A percentile compares a stretch with the other conserved stretches of the same genome.
Evolutionary conservation across 2,888 invertebrate species (phyloP).

Genomic region (Fragum whitleyi): DNA sequence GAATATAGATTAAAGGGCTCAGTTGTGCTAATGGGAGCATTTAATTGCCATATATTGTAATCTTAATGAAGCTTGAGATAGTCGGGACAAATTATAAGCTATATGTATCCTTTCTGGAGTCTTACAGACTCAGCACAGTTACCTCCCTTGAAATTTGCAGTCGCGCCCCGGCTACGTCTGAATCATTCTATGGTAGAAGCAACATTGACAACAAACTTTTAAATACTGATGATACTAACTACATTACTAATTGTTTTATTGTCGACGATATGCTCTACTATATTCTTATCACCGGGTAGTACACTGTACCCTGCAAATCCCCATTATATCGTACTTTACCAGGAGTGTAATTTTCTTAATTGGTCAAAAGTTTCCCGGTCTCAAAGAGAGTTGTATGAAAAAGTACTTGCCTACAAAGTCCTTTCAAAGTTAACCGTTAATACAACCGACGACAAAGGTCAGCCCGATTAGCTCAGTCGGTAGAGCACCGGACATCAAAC

Average conservation of each 20-base stretch:
- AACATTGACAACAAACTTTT: background rate
- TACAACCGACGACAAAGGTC: too few relatives aligned
- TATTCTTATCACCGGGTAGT: background rate
- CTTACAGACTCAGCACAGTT: background rate
- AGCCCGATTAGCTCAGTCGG: too few relatives aligned
- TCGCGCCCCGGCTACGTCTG: background rate
- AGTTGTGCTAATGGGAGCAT: background rate
- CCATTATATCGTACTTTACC: background rate
- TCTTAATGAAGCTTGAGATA: background rate
- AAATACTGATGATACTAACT: background rate
- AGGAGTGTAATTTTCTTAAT: too few relatives aligned
- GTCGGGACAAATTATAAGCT: background rate
- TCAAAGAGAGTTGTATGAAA: too few relatives aligned
- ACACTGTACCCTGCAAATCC: background rate
- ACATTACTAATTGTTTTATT: background rate
- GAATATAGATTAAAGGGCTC: too few relatives aligned
- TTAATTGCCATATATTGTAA: too few relatives aligned
- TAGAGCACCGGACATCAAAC: too few relatives aligned
- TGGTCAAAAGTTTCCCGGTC: too few relatives aligned
- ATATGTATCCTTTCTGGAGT: background rate
- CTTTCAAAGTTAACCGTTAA: too few relatives aligned
- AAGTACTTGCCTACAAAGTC: too few relatives aligned
- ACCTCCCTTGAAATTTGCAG: background rate
- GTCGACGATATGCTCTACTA: background rate
- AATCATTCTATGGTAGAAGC: background rate